Evolutionary conservation across 1,140 invertebrate genomes (phyloP).

Genomic region (Meloidogyne chitwoodi): DNA sequence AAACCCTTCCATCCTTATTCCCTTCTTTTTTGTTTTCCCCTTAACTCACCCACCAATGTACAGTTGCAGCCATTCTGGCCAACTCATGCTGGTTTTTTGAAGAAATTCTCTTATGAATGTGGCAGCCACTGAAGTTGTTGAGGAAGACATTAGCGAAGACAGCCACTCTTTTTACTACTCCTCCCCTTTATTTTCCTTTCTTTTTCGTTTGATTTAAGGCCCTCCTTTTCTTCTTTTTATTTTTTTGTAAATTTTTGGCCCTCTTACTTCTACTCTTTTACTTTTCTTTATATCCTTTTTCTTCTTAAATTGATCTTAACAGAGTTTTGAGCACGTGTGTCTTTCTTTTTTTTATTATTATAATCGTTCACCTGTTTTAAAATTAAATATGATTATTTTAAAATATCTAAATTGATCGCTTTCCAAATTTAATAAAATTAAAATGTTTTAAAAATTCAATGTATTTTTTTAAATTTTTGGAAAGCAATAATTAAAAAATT

Average conservation of each 20-base stretch:
- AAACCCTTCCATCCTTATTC: neutral
- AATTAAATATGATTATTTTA: neutral
- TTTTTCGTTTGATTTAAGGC: neutral
- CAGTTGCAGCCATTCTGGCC: slow-evolving; percentile 29
- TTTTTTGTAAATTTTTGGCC: neutral
- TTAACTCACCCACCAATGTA: slow-evolving; percentile 15
- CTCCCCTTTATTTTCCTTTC: neutral
- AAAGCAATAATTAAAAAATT: neutral
- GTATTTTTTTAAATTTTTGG: too few relatives aligned
- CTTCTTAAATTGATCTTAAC: neutral
- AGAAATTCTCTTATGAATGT: neutral
- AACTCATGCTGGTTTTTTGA: slow-evolving; percentile 19
- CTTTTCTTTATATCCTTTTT: neutral
- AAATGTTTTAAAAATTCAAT: too few relatives aligned
- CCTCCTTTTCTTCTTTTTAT: neutral
- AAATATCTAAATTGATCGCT: neutral
- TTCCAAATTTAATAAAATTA: neutral
- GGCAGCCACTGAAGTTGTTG: neutral
- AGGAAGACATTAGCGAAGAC: neutral
- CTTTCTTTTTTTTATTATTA: neutral
- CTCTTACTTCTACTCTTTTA: neutral
- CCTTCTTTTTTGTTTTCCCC: too few relatives aligned
- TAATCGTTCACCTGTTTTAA: neutral
- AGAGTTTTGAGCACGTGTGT: neutral
- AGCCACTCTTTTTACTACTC: slow-evolving; percentile 1